These are phyloP conservation scores for Uromys caudimaculatus DNA, from an alignment of 2,797 vertebrate genomes.

Conservation along the genomic window DNA sequence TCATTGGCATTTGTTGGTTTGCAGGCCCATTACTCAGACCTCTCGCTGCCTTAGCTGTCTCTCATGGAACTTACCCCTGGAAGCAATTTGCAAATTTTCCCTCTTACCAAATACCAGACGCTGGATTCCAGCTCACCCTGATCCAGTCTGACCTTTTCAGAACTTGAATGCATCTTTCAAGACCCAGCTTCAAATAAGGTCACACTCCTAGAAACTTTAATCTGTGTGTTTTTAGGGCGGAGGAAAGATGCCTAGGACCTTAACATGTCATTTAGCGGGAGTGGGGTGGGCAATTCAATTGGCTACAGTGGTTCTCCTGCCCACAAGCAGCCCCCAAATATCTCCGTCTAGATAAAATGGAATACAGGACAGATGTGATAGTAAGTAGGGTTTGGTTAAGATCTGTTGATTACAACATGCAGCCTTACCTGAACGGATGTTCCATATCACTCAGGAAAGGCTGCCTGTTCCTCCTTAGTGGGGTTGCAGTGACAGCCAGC, in stretches of 20 bases:
- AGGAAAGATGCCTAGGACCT: background rate
- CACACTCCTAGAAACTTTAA: background rate
- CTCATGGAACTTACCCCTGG: background rate
- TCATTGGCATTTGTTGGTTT: background rate
- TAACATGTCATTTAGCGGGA: background rate
- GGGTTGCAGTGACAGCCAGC: background rate
- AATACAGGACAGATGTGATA: background rate
- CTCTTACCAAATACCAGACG: background rate
- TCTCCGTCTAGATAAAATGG: background rate
- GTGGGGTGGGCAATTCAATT: background rate
- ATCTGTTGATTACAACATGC: background rate
- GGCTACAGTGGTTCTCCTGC: background rate
- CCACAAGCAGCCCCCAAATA: background rate
- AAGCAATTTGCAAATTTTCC: background rate
- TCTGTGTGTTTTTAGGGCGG: background rate
- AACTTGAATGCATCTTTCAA: background rate
- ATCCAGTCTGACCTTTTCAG: background rate
- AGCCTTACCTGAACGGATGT: background rate
- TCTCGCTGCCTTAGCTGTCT: background rate
- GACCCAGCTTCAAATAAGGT: background rate
- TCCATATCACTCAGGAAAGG: background rate
- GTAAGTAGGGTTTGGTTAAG: background rate
- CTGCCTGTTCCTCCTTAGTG: accelerated
- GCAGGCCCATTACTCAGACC: background rate
- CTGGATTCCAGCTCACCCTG: background rate